These are phyloP conservation scores for Helostoma temminkii DNA, from an alignment of 2,797 vertebrate species.

Conservation along the genomic window DNA sequence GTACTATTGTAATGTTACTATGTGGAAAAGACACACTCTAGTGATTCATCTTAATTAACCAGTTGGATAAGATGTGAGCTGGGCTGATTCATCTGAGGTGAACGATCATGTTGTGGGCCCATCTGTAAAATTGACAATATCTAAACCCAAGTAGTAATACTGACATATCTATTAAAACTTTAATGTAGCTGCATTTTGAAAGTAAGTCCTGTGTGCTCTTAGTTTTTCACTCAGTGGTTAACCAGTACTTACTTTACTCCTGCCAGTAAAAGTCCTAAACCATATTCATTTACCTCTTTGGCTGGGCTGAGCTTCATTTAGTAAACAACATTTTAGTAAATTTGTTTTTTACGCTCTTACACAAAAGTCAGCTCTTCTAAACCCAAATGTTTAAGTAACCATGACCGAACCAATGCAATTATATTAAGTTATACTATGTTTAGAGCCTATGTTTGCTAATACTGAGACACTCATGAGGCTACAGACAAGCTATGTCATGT, in stretches of 20 bases:
- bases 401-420: too few species aligned
- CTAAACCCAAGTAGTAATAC: conserved; percentile 4
- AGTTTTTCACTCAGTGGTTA: background rate
- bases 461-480: background rate
- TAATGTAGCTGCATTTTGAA: too few species aligned
- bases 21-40: conserved; percentile 10
- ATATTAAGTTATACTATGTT: background rate
- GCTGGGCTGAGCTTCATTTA: background rate
- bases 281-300: background rate
- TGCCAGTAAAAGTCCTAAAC: too few species aligned
- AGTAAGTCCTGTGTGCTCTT: background rate
- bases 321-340: background rate
- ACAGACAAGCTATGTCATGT: background rate
- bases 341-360: background rate
- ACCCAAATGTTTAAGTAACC: too few species aligned
- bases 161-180: too few species aligned
- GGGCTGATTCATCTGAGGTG: conserved; percentile 31
- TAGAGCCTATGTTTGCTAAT: background rate
- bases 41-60: conserved; percentile 67
- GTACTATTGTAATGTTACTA: conserved; percentile 12
- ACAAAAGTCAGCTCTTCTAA: background rate
- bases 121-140: conserved; percentile 18
- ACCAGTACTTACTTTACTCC: too few species aligned
- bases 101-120: conserved; percentile 27
- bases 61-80: conserved; percentile 53